Evolutionary conservation across 2,888 invertebrate genomes (phyloP).

Genomic region (Panopea generosa): DNA sequence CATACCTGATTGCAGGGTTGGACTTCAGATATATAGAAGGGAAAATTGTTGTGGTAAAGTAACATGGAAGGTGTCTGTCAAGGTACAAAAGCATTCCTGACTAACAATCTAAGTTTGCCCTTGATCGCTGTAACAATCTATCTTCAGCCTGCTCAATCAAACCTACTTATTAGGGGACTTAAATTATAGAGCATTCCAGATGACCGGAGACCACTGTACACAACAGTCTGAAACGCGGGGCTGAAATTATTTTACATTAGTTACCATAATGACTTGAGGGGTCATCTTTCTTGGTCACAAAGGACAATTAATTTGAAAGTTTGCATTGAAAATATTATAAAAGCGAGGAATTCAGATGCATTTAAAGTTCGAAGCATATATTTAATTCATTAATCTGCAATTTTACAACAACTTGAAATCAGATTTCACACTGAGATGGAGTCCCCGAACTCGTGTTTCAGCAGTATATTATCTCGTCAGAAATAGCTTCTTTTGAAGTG

Average conservation of each 20-base stretch:
- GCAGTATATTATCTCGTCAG: not conserved
- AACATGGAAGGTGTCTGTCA: not conserved
- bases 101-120: slow-evolving; percentile 4
- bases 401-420: slow-evolving; percentile 26
- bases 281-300: slow-evolving; percentile 38
- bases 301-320: slow-evolving; percentile 48
- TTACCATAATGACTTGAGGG: slow-evolving; percentile 32
- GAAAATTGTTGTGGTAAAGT: too few species aligned
- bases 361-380: slow-evolving; percentile 35
- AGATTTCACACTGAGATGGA: slow-evolving; percentile 8
- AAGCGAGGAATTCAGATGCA: slow-evolving; percentile 25
- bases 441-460: not conserved
- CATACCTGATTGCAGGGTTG: too few species aligned
- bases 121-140: too few species aligned
- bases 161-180: slow-evolving; percentile 25
- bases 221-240: slow-evolving; percentile 14
- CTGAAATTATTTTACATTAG: slow-evolving; percentile 30
- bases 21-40: too few species aligned
- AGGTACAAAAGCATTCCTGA: not conserved
- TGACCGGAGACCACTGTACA: slow-evolving; percentile 18
- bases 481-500: too few species aligned
- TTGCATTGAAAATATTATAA: slow-evolving; percentile 31
- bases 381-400: slow-evolving; percentile 55
- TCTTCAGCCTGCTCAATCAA: slow-evolving; percentile 6
- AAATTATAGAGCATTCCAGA: slow-evolving; percentile 28